Evolutionary conservation across 2,888 invertebrate species (phyloP), one percentile per base, ranked within the genome.

Genomic region (Suillia variegata): DNA sequence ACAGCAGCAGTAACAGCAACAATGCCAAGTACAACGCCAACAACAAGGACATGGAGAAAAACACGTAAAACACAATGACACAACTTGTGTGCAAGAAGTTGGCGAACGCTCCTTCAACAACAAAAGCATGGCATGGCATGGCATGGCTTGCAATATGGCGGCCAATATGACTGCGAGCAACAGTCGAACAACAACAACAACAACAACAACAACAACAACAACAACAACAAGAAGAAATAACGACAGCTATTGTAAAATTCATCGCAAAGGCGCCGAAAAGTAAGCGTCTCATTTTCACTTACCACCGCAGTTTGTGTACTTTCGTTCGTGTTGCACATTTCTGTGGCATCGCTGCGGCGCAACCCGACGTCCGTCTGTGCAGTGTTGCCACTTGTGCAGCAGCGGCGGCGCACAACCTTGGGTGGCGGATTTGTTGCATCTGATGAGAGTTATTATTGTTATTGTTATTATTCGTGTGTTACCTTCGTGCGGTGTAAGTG

Each of bases 241-340:
- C 38, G 4, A n/a, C n/a, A 38, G n/a, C 8, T 45, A 20, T 20
- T 45, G 45, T 20, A 45, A 45, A 45, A 45, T 45, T 45, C 45
- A 45, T 45, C n/a, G n/a, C n/a, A 45, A 45, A 45, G 45, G 45
- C 45, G 20, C 45, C 45, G 45, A 45, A 45, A 45, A 5, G 45
- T 45, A 20, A 45, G 20, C 45, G 17, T 45, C 45, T 45, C 45
- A 45, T 45, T 45, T 45, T 45, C 45, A 45, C 45, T 45, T 45
- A 45, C 45, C 45, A 45, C 45, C 18, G 17, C 45, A 17, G 45
- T 20, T 45, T 20, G 17, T 13, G 5, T 45, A 18, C 5, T 45
- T 5, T 5, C 45, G 20, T 38, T 38, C 15, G n/a, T 12, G 31
- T 31, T 31, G 31, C 31, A 31, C 31, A 31, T 12, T 31, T 31